Conservation (phyloP, 2,797 vertebrate species). For the Apogon hyalosoma region DNA sequence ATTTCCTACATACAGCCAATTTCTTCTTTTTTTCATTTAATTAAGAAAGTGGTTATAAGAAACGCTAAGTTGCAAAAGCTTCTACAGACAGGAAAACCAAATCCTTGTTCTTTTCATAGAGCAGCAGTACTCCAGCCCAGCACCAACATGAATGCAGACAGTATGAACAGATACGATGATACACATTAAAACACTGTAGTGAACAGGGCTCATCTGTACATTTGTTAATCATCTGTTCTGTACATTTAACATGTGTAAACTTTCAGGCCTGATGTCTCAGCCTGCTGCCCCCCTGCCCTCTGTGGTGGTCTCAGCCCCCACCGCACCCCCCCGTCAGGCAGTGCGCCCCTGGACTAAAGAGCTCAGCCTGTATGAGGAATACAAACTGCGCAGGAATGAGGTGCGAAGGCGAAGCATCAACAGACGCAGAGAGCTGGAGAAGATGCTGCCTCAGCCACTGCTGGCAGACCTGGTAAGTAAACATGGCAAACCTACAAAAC, state of each 20-base stretch:
- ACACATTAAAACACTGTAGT: too few relatives aligned
- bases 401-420: slow-evolving; percentile 75
- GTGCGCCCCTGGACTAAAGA: slow-evolving; percentile 78
- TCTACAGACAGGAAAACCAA: too few relatives aligned
- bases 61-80: too few relatives aligned
- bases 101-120: too few relatives aligned
- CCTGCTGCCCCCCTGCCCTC: slow-evolving; percentile 13
- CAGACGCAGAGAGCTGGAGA: slow-evolving; percentile 82
- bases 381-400: slow-evolving; percentile 80
- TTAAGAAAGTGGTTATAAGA: too few relatives aligned
- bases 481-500: not conserved
- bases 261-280: slow-evolving; percentile 48
- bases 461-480: slow-evolving; percentile 79
- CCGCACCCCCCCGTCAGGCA: slow-evolving; percentile 47
- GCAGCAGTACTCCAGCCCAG: too few relatives aligned
- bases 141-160: too few relatives aligned
- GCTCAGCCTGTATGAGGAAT: slow-evolving; percentile 82
- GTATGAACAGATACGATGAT: too few relatives aligned
- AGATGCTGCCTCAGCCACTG: slow-evolving; percentile 84
- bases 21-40: too few relatives aligned
- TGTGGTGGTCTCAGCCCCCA: slow-evolving; percentile 19
- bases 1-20: too few relatives aligned
- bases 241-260: not conserved
- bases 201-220: too few relatives aligned
- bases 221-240: too few relatives aligned